These are phyloP conservation scores for Porphyrio hochstetteri DNA, from an alignment of 2,113 vertebrate species.

Conservation along the genomic window DNA sequence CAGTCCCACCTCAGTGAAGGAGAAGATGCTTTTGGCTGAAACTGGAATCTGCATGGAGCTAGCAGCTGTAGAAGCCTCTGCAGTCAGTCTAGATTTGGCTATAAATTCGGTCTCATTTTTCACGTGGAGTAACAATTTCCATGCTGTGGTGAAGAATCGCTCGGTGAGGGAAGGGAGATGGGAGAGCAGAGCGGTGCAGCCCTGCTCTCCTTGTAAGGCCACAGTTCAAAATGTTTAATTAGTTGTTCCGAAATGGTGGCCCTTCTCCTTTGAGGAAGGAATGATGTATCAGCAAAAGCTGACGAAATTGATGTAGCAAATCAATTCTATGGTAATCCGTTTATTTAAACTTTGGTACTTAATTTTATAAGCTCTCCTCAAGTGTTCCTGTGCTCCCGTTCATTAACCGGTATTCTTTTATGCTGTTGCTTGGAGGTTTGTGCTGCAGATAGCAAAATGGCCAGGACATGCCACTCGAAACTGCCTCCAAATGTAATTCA, in stretches of 20 bases:
- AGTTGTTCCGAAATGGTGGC: slow-evolving; percentile 20
- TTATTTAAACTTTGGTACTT: slow-evolving; percentile 72
- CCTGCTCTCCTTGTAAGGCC: not conserved
- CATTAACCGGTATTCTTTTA: slow-evolving; percentile 51
- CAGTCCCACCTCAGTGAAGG: not conserved
- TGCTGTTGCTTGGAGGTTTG: slow-evolving; percentile 18
- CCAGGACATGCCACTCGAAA: slow-evolving; percentile 43
- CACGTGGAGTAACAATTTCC: not conserved
- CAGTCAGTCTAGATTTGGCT: not conserved
- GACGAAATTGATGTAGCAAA: slow-evolving; percentile 64
- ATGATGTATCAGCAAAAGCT: slow-evolving; percentile 64
- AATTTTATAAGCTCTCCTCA: slow-evolving; percentile 70
- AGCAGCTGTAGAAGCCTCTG: not conserved
- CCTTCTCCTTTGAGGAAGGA: slow-evolving; percentile 29
- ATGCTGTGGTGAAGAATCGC: not conserved
- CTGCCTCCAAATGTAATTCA: slow-evolving; percentile 58
- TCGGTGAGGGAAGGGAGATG: not conserved
- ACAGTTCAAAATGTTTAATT: slow-evolving; percentile 49
- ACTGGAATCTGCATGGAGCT: not conserved
- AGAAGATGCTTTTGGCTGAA: not conserved
- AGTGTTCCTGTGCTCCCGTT: slow-evolving; percentile 21
- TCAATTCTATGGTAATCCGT: slow-evolving; percentile 68
- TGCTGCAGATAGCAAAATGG: slow-evolving; percentile 49
- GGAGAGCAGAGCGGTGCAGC: not conserved
- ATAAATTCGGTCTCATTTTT: not conserved